phyloP scores from a whole-genome alignment of 2,113 vertebrate genomes.

The Haliaeetus leucogaster region DNA sequence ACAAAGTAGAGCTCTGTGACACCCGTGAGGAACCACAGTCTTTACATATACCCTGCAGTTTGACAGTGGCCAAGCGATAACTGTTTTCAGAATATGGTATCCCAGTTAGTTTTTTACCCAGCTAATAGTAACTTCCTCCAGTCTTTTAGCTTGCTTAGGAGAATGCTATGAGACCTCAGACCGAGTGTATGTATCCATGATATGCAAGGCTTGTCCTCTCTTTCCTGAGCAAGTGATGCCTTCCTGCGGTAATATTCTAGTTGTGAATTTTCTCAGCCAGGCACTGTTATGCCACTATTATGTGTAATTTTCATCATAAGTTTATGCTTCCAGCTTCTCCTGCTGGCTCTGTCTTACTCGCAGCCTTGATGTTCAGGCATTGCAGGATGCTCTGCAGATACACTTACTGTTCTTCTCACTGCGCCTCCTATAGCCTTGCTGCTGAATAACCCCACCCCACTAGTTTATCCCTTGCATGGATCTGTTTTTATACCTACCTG shows the following conservation, averaged over 20 bases:
- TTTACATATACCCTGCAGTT: neutral
- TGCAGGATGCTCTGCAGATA: neutral
- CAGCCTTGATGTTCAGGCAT: neutral
- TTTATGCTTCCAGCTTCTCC: neutral
- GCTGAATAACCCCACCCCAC: neutral
- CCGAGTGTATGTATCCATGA: fast-evolving
- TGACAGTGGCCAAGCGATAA: neutral
- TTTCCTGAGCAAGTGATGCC: neutral
- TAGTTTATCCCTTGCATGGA: neutral
- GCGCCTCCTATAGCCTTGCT: neutral
- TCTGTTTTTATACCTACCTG: neutral
- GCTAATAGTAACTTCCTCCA: neutral
- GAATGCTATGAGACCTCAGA: neutral
- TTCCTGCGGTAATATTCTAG: neutral
- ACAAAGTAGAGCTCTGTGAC: neutral
- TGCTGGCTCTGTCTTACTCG: neutral
- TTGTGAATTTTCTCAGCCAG: neutral
- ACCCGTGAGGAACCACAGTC: neutral
- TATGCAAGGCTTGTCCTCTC: neutral
- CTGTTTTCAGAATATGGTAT: neutral
- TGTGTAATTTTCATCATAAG: neutral
- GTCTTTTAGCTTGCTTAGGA: neutral
- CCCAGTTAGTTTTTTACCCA: neutral
- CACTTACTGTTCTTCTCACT: neutral
- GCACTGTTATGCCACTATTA: neutral